Conservation (phyloP, 2,113 vertebrate species). For the Psittacara wagleri region DNA sequence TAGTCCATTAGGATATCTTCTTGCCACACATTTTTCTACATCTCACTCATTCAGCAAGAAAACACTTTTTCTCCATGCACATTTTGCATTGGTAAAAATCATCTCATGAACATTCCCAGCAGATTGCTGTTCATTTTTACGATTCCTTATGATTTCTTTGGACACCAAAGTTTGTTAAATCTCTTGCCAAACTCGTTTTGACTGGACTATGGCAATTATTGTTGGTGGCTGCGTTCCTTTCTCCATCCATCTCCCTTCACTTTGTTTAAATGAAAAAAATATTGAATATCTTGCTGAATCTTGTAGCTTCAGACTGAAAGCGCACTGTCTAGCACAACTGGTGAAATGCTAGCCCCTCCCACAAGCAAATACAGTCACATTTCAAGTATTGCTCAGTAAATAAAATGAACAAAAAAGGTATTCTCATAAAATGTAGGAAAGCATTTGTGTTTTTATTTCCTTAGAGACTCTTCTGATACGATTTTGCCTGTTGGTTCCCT, state of each 20-base stretch:
- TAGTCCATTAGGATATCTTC: background rate
- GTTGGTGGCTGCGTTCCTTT: background rate
- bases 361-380: background rate
- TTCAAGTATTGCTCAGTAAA: background rate
- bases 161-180: background rate
- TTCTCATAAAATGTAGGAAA: background rate
- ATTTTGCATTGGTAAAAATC: background rate
- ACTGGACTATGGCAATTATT: background rate
- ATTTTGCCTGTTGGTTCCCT: background rate
- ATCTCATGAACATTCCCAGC: background rate
- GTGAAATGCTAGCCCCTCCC: background rate
- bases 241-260: background rate
- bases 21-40: background rate
- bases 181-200: background rate
- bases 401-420: background rate
- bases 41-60: background rate
- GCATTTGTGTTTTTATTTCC: background rate
- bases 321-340: rapidly evolving
- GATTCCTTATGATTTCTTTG: background rate
- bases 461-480: background rate
- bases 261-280: background rate
- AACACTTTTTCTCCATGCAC: background rate
- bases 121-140: background rate
- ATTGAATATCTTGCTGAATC: background rate
- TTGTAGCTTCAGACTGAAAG: background rate